phyloP scores from a whole-genome alignment of 2,113 vertebrate species.

The Rhinichthys klamathensis region DNA sequence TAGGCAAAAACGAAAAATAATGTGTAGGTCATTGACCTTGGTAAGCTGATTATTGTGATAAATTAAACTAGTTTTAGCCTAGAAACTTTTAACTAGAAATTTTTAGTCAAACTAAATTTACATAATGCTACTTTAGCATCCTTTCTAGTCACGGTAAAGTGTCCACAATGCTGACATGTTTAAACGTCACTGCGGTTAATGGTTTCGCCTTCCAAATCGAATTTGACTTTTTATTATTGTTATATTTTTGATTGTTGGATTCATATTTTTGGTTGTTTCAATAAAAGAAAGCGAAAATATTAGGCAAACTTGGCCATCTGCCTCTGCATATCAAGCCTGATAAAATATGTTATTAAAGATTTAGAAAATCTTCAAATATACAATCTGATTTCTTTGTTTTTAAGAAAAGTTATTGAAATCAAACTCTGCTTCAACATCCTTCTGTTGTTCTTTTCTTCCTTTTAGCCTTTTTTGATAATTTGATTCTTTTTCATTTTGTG shows the following conservation, averaged over 20 bases:
- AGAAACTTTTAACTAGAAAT: too few species aligned
- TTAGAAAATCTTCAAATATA: not conserved
- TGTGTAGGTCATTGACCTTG: not conserved
- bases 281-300: not conserved
- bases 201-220: not conserved
- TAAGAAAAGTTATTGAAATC: not conserved
- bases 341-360: not conserved
- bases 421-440: not conserved
- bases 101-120: too few species aligned
- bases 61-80: too few species aligned
- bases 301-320: not conserved
- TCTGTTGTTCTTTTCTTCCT: not conserved
- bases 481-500: slow-evolving; percentile 28
- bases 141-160: too few species aligned
- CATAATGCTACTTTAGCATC: too few species aligned
- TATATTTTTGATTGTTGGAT: not conserved
- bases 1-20: not conserved
- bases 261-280: not conserved
- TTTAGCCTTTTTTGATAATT: not conserved
- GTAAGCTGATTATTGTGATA: not conserved
- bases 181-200: too few species aligned
- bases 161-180: too few species aligned
- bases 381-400: not conserved
- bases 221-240: not conserved
- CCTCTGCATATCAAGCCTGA: not conserved